Evolutionary conservation across 2,888 invertebrate genomes (phyloP), one percentile per base, ranked within the genome.

Genomic region (Callyntrura guangdongensis): DNA sequence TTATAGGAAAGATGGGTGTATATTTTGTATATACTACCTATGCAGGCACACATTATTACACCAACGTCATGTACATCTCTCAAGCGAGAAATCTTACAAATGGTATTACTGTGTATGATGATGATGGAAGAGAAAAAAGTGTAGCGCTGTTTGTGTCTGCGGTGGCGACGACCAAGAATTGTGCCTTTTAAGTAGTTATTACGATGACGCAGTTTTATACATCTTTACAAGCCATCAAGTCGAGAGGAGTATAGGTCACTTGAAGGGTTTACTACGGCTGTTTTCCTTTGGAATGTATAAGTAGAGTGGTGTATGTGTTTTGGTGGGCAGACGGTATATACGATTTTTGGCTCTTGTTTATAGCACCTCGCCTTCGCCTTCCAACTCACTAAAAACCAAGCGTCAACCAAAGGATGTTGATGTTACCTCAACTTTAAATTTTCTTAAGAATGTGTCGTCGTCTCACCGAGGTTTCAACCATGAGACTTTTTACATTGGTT

Each of bases 201-300:
- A 72, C 45, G 69, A 74, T 74, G 56, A 56, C 85, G 27, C 85
- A 59, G 36, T 36, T 6, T 20, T 8, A 27, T 27, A 67, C 27
- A 22, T 74, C 61, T 67, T 79, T 82, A 88, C 81, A 81, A 82
- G 81, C 56, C 20, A 87, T 81, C 85, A 85, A 72, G 49, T 14
- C 11, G 64, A 9, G 8, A 56, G 45, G n/a, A 69, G 64, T 49
- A 74, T 74, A 56, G 72, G 27, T 20, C 20, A 88, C 69, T 88
- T 81, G 36, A 82, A 82, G 45, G 59, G 69, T 67, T 74, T 61
- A 14, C 53, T 53, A n/a, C n/a, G n/a, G 14, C 72, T 22, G n/a
- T 77, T 9, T 17, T 61, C 20, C 12, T 67, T 67, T 67, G 1
- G 27, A 14, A 11, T 27, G 3, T 27, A 3, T 12, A 14, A n/a